Percentiles rank a stretch among this genome's conserved stretches.
Evolutionary conservation across 2,113 vertebrate species (phyloP).

Genomic region (Pterophyllum scalare): DNA sequence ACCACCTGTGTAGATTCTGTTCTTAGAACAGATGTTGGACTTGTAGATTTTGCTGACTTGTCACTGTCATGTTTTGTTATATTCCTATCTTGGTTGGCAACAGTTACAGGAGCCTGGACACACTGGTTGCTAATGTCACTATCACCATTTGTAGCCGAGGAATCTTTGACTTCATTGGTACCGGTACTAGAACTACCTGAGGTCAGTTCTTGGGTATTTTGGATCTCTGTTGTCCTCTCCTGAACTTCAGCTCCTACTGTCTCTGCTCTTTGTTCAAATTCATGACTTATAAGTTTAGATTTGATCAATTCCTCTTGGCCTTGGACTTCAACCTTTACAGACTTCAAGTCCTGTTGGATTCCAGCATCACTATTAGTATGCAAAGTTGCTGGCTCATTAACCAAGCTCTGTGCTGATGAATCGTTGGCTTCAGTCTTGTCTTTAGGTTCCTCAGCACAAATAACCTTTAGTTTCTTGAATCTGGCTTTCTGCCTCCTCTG

Average conservation of each 20-base stretch:
- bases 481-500: background rate
- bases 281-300: background rate
- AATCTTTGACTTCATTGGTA: conserved; percentile 1
- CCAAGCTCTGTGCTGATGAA: background rate
- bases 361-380: background rate
- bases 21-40: background rate
- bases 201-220: background rate
- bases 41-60: background rate
- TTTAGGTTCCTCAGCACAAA: background rate
- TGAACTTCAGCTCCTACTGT: accelerated
- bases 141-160: background rate
- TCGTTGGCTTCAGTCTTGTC: background rate
- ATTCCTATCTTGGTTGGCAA: background rate
- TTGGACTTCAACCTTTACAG: background rate
- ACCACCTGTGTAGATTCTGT: background rate
- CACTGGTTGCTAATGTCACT: background rate
- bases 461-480: background rate
- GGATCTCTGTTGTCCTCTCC: background rate
- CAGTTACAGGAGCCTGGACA: accelerated
- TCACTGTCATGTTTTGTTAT: background rate
- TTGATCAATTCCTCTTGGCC: background rate
- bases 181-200: background rate
- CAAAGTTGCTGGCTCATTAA: background rate
- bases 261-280: background rate
- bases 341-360: background rate